A percentile compares a stretch with the other conserved stretches of the same genome.
Evolutionary conservation across 1,140 invertebrate genomes (phyloP).

Genomic region (Aphaenogaster floridana): DNA sequence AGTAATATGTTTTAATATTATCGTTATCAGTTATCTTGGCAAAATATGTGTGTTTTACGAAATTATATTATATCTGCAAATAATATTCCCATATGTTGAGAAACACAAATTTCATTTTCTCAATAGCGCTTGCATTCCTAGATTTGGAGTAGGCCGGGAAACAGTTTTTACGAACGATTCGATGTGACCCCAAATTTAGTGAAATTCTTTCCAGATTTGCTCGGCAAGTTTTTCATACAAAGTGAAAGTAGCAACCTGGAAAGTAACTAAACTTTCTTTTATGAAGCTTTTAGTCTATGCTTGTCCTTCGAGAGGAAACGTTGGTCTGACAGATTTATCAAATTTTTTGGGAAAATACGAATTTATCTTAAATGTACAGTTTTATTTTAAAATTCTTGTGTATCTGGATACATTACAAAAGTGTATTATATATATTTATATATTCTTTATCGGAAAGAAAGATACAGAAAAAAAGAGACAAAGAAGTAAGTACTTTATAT

Average conservation of each 20-base stretch:
- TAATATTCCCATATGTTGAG: not conserved
- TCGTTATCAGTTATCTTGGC: not conserved
- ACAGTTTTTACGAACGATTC: not conserved
- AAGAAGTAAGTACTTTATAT: not conserved
- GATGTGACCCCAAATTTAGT: conserved; percentile 44
- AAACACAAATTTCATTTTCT: not conserved
- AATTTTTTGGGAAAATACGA: not conserved
- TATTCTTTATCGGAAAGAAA: not conserved
- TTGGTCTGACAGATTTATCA: not conserved
- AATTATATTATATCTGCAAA: not conserved
- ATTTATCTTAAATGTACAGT: not conserved
- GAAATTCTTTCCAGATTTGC: conserved; percentile 43
- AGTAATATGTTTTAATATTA: not conserved
- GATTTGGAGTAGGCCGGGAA: not conserved
- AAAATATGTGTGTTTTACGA: not conserved
- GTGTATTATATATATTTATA: not conserved
- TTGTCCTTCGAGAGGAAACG: conserved; percentile 11
- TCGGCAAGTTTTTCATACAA: conserved; percentile 64
- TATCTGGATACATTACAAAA: not conserved
- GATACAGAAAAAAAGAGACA: not conserved
- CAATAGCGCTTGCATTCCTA: not conserved
- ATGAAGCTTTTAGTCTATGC: conserved; percentile 38
- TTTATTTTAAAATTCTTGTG: not conserved
- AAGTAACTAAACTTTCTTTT: not conserved
- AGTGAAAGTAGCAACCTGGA: conserved; percentile 67